Base-by-base conservation (phyloP, 2,797 vertebrate species). In the Alca torda region DNA sequence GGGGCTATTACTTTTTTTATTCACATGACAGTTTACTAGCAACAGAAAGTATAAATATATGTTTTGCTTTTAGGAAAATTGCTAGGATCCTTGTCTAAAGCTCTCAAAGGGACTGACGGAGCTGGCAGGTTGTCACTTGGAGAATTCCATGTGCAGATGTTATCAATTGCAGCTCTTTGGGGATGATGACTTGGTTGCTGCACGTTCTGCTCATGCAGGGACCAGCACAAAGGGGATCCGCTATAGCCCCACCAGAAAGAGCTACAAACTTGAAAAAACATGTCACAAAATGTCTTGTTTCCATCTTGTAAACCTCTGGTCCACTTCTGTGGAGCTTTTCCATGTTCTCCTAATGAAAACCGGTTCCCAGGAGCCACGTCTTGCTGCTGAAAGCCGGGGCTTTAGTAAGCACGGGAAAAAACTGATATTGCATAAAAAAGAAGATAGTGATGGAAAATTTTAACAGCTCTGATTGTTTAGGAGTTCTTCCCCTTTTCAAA, bases 401-500 rank as follows among this genome's bases (percentile, higher is more conserved):
- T 89, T 86, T 45, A 73, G 86, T 79, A 57, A 75, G 26, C 51
- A 50, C 2, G 2, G 43, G 15, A 33, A 79, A 78, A 67, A 39
- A 63, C 1, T 24, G n/a, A 56, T 59, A 26, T 46, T 84, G 79
- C 12, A 9, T 53, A 26, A 57, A 90, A 70, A 31, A 63, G 83
- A 95, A 93, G 84, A 96, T 57, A 95, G 87, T 16, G 39, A 81
- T 86, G 89, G 89, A 88, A 95, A 93, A 76, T 5, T 51, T 93
- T 85, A 97, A 76, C 84, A 76, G 63, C 3, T 0, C 21, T 48
- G 89, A 72, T 93, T 94, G 90, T 90, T 97, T 87, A 93, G 84
- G 61, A 59, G 92, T 89, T 87, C 84, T 94, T 93, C 28, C 77
- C 43, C 39, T 79, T 91, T 76, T 72, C 94, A 96, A 97, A 97